Conservation (phyloP, 1,140 invertebrate genomes). For the Leptopilina clavipes region DNA sequence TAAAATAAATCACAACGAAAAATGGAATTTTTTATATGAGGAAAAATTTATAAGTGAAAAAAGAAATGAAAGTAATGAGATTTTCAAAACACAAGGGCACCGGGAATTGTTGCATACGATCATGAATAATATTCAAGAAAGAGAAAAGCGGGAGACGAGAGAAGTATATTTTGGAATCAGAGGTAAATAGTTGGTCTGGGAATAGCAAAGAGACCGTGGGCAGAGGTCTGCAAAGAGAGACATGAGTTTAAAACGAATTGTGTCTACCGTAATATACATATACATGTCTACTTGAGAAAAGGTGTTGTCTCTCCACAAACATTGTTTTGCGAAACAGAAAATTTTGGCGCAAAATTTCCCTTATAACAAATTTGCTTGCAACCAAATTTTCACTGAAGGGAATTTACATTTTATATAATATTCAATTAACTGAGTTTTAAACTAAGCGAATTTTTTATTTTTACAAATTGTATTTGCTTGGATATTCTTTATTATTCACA, state of each 20-base stretch:
- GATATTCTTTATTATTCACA: too few relatives aligned
- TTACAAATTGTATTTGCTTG: too few relatives aligned
- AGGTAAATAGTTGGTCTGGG: conserved; percentile 30
- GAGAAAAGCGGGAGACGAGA: not conserved
- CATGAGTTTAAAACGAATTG: not conserved
- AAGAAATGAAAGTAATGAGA: not conserved
- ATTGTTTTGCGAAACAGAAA: not conserved
- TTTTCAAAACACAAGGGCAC: not conserved
- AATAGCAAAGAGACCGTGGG: conserved; percentile 20
- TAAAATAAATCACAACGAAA: too few relatives aligned
- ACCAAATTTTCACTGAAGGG: too few relatives aligned
- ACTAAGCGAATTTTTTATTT: too few relatives aligned
- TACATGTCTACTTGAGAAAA: not conserved
- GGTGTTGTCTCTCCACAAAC: not conserved
- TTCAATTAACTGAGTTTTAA: too few relatives aligned
- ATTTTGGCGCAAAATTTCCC: not conserved
- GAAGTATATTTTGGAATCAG: conserved; percentile 31
- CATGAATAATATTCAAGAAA: not conserved
- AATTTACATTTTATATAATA: too few relatives aligned
- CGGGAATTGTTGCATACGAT: not conserved
- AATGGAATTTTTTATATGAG: too few relatives aligned
- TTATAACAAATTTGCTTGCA: too few relatives aligned
- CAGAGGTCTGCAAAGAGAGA: not conserved
- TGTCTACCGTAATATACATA: not conserved
- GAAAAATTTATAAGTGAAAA: too few relatives aligned